Evolutionary conservation across 1,140 invertebrate species (phyloP), one percentile per base, ranked within the genome.

Genomic region (Drosophila santomea): DNA sequence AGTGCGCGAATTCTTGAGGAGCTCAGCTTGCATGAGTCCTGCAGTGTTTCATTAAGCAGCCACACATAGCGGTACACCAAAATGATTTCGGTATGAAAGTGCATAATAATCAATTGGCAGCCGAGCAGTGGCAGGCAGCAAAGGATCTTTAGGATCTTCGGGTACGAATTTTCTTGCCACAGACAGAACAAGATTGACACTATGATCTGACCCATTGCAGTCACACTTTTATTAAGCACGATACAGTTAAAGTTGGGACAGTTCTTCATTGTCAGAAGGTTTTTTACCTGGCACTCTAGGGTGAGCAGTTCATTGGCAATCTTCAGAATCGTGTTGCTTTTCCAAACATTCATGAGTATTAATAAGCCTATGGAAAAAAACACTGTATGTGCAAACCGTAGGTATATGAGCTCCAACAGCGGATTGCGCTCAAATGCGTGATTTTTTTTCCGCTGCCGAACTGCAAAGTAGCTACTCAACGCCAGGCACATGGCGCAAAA

Each of bases 11-110:
- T 55, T 14, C 50, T 25, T 11, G 25, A n/a, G 3, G 14, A 48
- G 14, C 6, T 8, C 3, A n/a, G 23, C 12, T 36, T 47, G 0
- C 28, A 5, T 0, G 44, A 4, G 1, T 28, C 15, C 2, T 51
- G 7, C 2, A 84, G 56, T 5, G 84, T 14, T 12, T 43, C 38
- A 25, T 84, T 84, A 2, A 84, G 47, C 0, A 69, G 15, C 76
- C 80, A 80, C 2, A 84, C 20, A 17, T 47, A 58, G 3, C 81
- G 66, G 32, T 84, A 84, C 12, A 80, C 67, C 2, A 35, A 32
- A 0, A 80, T 35, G 0, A 80, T 15, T 2, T 36, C 55, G 15
- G 77, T 3, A 23, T 66, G 54, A 28, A 62, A 80, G 3, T 80
- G 82, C 61, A 71, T 60, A 2, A 61, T n/a, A 11, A 44, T 17